Percentiles rank a stretch among this genome's conserved stretches.
These are phyloP conservation scores for Hypena proboscidalis DNA, from an alignment of 2,888 invertebrate genomes.

Conservation along the genomic window DNA sequence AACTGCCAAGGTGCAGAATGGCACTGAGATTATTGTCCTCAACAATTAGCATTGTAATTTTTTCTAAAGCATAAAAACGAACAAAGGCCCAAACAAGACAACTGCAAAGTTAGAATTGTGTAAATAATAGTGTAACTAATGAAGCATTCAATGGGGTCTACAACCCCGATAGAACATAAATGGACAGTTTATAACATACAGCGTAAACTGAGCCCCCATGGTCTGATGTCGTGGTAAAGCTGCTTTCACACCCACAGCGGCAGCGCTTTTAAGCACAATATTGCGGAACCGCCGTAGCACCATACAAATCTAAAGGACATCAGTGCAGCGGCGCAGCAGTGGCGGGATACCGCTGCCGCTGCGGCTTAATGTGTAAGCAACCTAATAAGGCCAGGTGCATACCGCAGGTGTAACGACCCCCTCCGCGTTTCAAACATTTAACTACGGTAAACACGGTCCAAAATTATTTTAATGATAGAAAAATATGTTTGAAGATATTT, in stretches of 20 bases:
- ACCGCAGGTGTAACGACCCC: slow-evolving; percentile 36
- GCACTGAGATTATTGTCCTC: too few species aligned
- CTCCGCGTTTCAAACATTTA: slow-evolving; percentile 14
- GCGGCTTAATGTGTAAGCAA: slow-evolving; percentile 1
- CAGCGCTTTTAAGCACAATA: too few species aligned
- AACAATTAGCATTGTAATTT: too few species aligned
- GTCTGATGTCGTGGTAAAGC: slow-evolving; percentile 20
- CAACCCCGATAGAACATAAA: slow-evolving; percentile 10
- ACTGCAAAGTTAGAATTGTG: too few species aligned
- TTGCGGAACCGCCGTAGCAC: too few species aligned
- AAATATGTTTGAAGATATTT: neutral
- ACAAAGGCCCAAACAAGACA: too few species aligned
- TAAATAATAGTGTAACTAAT: neutral
- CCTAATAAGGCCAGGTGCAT: slow-evolving; percentile 42
- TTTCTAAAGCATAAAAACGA: too few species aligned
- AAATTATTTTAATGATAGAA: slow-evolving; percentile 6
- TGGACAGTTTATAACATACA: slow-evolving; percentile 8
- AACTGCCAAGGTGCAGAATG: too few species aligned
- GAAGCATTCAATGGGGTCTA: slow-evolving; percentile 4
- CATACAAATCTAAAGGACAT: too few species aligned
- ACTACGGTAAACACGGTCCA: slow-evolving; percentile 8
- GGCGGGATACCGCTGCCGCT: too few species aligned
- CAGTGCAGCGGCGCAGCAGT: too few species aligned
- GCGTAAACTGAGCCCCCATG: slow-evolving; percentile 12
- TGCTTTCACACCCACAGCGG: too few species aligned